These are phyloP conservation scores for Drosophila truncata DNA, from an alignment of 1,140 invertebrate species.

Conservation along the genomic window DNA sequence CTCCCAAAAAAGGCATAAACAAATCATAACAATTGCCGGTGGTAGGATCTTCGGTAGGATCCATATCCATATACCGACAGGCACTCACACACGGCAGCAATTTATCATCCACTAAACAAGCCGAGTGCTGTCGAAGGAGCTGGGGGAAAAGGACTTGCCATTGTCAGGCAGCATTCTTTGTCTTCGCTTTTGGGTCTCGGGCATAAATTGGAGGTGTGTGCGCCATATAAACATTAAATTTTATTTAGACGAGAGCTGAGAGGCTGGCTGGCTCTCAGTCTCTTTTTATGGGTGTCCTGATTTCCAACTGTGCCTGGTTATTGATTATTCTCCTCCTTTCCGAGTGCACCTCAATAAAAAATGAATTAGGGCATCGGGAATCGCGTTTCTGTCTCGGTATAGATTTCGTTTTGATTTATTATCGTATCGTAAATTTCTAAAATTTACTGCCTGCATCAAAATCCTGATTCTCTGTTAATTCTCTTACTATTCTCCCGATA, in stretches of 20 bases:
- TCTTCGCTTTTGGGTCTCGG: slow-evolving; percentile 28
- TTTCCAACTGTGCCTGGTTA: slow-evolving; percentile 77
- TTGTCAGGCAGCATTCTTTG: slow-evolving; percentile 50
- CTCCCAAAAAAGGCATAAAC: slow-evolving; percentile 61
- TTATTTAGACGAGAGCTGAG: slow-evolving; percentile 71
- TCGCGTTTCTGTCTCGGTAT: slow-evolving; percentile 20
- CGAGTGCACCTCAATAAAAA: slow-evolving; percentile 73
- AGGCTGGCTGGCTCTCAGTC: not conserved
- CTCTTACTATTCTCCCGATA: slow-evolving; percentile 5
- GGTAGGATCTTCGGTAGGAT: slow-evolving; percentile 24
- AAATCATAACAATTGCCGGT: slow-evolving; percentile 69
- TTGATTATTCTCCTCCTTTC: slow-evolving; percentile 64
- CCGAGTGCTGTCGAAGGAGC: slow-evolving; percentile 32
- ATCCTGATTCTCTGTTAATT: slow-evolving; percentile 18
- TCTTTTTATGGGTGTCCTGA: slow-evolving; percentile 78
- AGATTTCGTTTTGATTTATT: slow-evolving; percentile 71
- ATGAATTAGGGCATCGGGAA: slow-evolving; percentile 76
- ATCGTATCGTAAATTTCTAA: slow-evolving; percentile 69
- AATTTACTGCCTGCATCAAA: slow-evolving; percentile 51
- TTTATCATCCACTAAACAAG: slow-evolving; percentile 77
- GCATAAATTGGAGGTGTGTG: slow-evolving; percentile 55
- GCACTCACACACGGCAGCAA: slow-evolving; percentile 55
- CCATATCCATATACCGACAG: slow-evolving; percentile 10
- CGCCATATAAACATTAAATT: slow-evolving; percentile 79
- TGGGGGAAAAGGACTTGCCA: slow-evolving; percentile 50